A percentile compares a stretch with the other conserved stretches of the same genome.
These are phyloP conservation scores for Platorchestia sp. DNA, from an alignment of 1,140 invertebrate species.

Conservation along the genomic window DNA sequence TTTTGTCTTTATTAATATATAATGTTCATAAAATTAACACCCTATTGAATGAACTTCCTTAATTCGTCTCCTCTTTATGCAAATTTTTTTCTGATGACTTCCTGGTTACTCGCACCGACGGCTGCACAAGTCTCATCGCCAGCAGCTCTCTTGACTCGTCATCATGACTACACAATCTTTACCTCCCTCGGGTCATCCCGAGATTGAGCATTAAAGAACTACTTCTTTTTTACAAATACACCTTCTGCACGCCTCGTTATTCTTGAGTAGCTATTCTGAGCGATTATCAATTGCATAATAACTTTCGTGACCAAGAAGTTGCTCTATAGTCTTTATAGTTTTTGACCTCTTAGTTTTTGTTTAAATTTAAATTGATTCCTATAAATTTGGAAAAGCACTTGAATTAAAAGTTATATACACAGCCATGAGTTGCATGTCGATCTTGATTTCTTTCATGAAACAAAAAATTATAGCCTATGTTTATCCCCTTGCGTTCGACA, in stretches of 20 bases:
- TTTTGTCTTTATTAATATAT: no score
- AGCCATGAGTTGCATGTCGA: no score
- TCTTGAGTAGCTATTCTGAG: no score
- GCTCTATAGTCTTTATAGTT: neutral
- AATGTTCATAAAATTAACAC: no score
- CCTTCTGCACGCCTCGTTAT: neutral
- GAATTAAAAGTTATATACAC: neutral
- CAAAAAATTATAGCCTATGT: neutral
- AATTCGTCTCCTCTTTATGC: neutral
- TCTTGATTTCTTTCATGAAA: neutral
- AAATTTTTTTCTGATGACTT: neutral
- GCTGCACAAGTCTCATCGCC: no score
- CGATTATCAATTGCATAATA: neutral
- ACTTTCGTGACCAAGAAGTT: neutral
- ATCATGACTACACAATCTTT: neutral
- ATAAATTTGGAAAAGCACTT: neutral
- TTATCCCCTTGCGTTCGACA: neutral
- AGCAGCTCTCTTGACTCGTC: no score
- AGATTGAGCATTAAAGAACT: neutral
- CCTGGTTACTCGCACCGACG: neutral
- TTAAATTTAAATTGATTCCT: neutral
- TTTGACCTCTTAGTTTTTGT: no score
- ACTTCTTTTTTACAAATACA: neutral
- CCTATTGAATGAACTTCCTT: neutral
- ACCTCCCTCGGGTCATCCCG: neutral